phyloP scores from a whole-genome alignment of 2,113 vertebrate genomes.

The Apodemus sylvaticus region DNA sequence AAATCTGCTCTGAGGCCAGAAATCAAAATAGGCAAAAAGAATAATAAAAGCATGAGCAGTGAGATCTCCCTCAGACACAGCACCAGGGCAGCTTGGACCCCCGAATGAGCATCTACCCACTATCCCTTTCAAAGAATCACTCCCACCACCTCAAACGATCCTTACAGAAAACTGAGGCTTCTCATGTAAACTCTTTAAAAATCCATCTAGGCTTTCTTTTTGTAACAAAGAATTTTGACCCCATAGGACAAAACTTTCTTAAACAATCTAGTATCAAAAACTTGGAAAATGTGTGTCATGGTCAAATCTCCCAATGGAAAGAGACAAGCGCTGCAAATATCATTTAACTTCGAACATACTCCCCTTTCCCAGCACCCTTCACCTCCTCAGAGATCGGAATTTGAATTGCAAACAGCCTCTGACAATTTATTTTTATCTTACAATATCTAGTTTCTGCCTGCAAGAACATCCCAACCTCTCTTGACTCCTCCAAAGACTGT shows the following conservation, averaged over 20 bases:
- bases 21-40: slow-evolving; percentile 36
- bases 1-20: slow-evolving; percentile 28
- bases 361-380: slow-evolving; percentile 60
- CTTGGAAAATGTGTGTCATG: neutral
- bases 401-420: slow-evolving; percentile 70
- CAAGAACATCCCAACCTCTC: slow-evolving; percentile 65
- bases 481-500: slow-evolving; percentile 58
- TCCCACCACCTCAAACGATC: neutral
- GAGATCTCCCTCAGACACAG: neutral
- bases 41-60: neutral
- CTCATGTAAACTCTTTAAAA: slow-evolving; percentile 2
- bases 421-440: slow-evolving; percentile 80
- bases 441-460: slow-evolving; percentile 70
- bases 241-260: slow-evolving; percentile 12
- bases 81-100: neutral
- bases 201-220: slow-evolving; percentile 28
- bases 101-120: neutral
- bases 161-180: neutral
- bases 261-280: slow-evolving; percentile 30
- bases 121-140: neutral
- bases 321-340: neutral
- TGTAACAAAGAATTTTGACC: neutral
- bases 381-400: slow-evolving; percentile 60
- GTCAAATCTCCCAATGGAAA: slow-evolving; percentile 38
- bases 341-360: neutral